Evolutionary conservation across 2,888 invertebrate genomes (phyloP).

Genomic region (Pristionchus arcanus): DNA sequence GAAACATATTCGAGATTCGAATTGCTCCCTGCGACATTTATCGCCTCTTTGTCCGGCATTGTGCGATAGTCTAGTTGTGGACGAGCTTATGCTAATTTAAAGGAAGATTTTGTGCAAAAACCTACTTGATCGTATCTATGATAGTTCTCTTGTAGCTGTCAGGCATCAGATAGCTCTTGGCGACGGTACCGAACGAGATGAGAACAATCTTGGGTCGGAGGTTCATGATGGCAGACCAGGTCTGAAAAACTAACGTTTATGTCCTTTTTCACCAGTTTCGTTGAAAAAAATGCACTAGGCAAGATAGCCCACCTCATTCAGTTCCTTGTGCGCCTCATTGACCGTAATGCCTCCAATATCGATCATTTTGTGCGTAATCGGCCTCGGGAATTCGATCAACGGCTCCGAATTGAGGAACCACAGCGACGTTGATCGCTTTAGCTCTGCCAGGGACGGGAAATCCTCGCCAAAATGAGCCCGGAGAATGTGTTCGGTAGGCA

Average conservation of each 20-base stretch:
- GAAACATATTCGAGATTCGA: too few species aligned
- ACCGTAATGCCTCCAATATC: conserved; percentile 55
- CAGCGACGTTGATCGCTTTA: neutral
- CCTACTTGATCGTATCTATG: conserved; percentile 56
- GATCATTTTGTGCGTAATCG: conserved; percentile 37
- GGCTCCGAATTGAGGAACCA: conserved; percentile 53
- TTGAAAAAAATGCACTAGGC: too few species aligned
- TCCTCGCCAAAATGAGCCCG: neutral
- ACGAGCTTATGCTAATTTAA: too few species aligned
- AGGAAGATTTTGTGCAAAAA: neutral
- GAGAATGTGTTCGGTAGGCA: neutral
- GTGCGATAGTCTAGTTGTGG: too few species aligned
- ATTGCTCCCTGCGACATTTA: too few species aligned
- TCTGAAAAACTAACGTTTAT: too few species aligned
- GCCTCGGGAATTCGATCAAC: conserved; percentile 45
- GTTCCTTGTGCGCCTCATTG: neutral
- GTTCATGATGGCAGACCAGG: conserved; percentile 28
- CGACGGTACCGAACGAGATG: conserved; percentile 44
- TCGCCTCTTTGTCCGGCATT: too few species aligned
- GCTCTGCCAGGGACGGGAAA: neutral
- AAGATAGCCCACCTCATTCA: conserved; percentile 33
- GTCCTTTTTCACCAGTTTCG: too few species aligned
- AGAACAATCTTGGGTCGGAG: conserved; percentile 18
- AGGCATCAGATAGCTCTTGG: conserved; percentile 52
- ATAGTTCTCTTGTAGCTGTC: conserved; percentile 59